phyloP scores from a whole-genome alignment of 2,888 invertebrate genomes.

The Escarpia spicata region DNA sequence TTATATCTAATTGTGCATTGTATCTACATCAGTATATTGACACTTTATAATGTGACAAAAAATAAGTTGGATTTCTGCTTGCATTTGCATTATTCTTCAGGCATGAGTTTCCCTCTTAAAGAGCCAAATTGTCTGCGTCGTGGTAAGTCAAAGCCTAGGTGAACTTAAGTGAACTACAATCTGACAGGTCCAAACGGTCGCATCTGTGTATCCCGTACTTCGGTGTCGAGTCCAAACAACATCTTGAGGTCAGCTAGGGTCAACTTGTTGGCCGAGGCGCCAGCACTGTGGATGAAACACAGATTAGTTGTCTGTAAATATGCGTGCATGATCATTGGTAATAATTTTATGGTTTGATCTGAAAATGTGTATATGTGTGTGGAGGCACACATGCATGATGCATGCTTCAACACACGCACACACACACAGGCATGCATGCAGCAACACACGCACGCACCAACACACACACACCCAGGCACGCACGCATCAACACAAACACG shows the following conservation, averaged over 20 bases:
- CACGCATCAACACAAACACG: too few species aligned
- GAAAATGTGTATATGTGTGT: too few species aligned
- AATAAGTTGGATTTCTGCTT: background rate
- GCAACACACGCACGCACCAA: too few species aligned
- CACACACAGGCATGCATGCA: too few species aligned
- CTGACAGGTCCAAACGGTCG: background rate
- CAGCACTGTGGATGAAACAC: conserved; percentile 47
- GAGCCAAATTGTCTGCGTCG: too few species aligned
- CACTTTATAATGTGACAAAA: background rate
- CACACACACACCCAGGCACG: too few species aligned
- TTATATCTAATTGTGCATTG: background rate
- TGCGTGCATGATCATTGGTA: too few species aligned
- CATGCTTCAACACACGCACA: too few species aligned
- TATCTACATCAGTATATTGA: background rate
- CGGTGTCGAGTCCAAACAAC: conserved; percentile 61
- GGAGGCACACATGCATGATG: too few species aligned
- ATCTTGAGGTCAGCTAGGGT: conserved; percentile 78
- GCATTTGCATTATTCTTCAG: background rate
- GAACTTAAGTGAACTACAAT: background rate
- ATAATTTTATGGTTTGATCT: too few species aligned
- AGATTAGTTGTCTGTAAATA: background rate
- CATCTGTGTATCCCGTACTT: conserved; percentile 19
- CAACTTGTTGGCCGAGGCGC: conserved; percentile 75
- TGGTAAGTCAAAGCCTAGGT: background rate
- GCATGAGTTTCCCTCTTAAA: background rate